Evolutionary conservation across 1,140 invertebrate species (phyloP).

Genomic region (Nylanderia fulva): DNA sequence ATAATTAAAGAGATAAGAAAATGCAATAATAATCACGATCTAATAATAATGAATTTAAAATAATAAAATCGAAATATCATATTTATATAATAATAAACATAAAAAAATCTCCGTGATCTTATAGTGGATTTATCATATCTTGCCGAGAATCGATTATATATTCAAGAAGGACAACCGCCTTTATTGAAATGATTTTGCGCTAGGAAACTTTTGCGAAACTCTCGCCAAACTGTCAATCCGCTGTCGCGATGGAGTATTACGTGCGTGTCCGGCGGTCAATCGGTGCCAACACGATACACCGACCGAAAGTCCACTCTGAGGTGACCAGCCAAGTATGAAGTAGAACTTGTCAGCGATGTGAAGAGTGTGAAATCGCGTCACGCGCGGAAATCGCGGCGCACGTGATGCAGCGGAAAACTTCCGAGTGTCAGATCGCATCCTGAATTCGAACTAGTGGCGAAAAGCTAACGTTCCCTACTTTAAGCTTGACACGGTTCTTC

Average conservation of each 20-base stretch:
- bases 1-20: background rate
- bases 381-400: slow-evolving; percentile 48
- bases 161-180: background rate
- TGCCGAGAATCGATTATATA: background rate
- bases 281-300: slow-evolving; percentile 63
- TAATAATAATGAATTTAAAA: slow-evolving; percentile 1
- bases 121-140: background rate
- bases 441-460: slow-evolving; percentile 40
- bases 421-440: slow-evolving; percentile 55
- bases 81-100: background rate
- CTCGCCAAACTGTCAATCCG: slow-evolving; percentile 70
- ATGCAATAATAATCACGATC: background rate
- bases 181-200: slow-evolving; percentile 21
- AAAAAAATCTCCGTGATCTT: background rate
- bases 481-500: slow-evolving; percentile 23
- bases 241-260: slow-evolving; percentile 62
- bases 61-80: background rate
- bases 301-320: slow-evolving; percentile 58
- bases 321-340: slow-evolving; percentile 55
- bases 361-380: slow-evolving; percentile 68
- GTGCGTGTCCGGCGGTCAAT: slow-evolving; percentile 65
- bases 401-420: slow-evolving; percentile 65
- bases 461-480: slow-evolving; percentile 56
- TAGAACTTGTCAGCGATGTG: slow-evolving; percentile 70
- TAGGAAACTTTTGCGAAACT: slow-evolving; percentile 39